Conservation (phyloP, 2,797 vertebrate species). For the Margarornis squamiger region DNA sequence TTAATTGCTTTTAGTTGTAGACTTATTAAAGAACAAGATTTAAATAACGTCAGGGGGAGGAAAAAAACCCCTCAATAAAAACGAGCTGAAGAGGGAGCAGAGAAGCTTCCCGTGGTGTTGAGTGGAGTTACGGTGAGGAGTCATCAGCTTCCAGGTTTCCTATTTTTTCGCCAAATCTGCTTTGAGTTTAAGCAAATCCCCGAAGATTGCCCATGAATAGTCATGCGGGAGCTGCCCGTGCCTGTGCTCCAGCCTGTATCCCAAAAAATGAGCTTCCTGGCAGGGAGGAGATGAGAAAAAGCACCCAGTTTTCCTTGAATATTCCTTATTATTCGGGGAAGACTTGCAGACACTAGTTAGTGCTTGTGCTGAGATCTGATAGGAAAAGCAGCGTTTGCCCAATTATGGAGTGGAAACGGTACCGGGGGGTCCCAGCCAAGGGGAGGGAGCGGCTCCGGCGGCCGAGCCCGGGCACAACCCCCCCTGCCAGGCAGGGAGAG, state of each 20-base stretch:
- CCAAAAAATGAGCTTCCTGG: conserved; percentile 8
- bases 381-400: conserved; percentile 21
- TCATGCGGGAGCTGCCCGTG: background rate
- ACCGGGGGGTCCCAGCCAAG: background rate
- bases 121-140: background rate
- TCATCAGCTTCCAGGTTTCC: background rate
- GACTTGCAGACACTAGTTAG: conserved; percentile 8
- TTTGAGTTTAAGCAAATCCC: background rate
- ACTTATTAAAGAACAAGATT: conserved; percentile 50
- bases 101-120: background rate
- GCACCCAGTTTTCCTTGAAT: conserved; percentile 39
- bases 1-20: conserved; percentile 60
- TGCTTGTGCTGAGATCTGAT: conserved; percentile 48
- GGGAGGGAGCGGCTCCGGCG: background rate
- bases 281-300: conserved; percentile 48
- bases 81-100: background rate
- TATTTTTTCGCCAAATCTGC: background rate
- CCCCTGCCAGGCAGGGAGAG: background rate
- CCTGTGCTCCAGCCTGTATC: background rate
- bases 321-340: conserved; percentile 1
- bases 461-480: background rate
- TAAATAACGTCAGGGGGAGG: background rate
- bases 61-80: background rate
- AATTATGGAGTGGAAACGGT: conserved; percentile 54
- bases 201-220: background rate